Percentiles rank a stretch among this genome's conserved stretches.
These are phyloP conservation scores for Clarias gariepinus DNA, from an alignment of 2,113 vertebrate species.

Conservation along the genomic window DNA sequence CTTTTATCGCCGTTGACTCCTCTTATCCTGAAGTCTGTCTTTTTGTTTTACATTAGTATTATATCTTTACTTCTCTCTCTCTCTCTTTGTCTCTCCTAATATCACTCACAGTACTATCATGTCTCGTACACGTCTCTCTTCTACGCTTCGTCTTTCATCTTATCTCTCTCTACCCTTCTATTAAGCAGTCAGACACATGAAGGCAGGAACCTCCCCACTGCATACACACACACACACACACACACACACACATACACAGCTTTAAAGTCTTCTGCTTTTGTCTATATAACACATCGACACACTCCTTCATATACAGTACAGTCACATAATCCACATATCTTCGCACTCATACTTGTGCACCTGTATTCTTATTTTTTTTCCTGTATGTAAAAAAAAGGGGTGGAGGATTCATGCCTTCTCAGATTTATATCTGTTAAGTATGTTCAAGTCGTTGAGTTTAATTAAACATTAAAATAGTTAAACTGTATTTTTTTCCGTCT, in stretches of 20 bases:
- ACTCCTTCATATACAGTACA: neutral
- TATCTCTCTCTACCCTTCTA: neutral
- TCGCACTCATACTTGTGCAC: neutral
- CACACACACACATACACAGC: neutral
- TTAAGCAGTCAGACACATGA: constrained; percentile 24
- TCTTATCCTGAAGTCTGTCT: constrained; percentile 1
- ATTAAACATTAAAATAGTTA: neutral
- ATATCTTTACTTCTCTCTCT: neutral
- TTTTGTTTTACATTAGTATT: neutral
- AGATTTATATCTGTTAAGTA: neutral
- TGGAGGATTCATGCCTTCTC: no score
- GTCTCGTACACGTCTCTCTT: neutral
- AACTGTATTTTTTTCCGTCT: constrained; percentile 21
- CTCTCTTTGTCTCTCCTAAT: neutral
- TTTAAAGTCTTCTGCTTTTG: neutral
- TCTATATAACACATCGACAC: neutral
- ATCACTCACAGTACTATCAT: neutral
- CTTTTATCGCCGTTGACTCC: constrained; percentile 3
- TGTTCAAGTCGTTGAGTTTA: neutral
- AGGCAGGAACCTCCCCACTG: neutral
- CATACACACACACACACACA: neutral
- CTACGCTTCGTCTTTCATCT: neutral
- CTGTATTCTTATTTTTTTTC: no score
- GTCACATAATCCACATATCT: neutral
- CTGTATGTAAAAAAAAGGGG: no score